A percentile compares a stretch with the other conserved stretches of the same genome.
These are phyloP conservation scores for Microtus pennsylvanicus DNA, from an alignment of 2,113 vertebrate genomes.

Conservation along the genomic window DNA sequence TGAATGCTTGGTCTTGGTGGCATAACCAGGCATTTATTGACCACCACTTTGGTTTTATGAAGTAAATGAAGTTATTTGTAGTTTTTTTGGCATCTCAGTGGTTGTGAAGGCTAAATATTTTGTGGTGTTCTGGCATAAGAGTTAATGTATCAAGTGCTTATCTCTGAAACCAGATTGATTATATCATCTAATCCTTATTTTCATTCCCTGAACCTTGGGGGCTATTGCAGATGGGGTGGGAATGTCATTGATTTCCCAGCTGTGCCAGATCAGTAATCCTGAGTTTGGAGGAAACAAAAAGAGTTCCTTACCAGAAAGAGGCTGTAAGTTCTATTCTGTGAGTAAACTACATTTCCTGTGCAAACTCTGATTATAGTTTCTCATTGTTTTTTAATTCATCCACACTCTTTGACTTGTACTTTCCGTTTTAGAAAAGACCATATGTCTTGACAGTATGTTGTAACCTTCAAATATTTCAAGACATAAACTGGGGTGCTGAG, in stretches of 20 bases:
- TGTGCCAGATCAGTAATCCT: constrained; percentile 13
- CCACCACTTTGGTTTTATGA: constrained; percentile 47
- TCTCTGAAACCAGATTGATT: constrained; percentile 28
- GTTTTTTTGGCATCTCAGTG: constrained; percentile 41
- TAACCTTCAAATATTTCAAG: constrained; percentile 39
- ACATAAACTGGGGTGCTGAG: background rate
- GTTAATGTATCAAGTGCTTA: constrained; percentile 16
- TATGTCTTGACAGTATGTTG: background rate
- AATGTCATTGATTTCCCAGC: constrained; percentile 20
- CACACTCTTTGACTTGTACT: background rate
- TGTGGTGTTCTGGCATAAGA: background rate
- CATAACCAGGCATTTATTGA: constrained; percentile 31
- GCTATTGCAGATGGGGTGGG: background rate
- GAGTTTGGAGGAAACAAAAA: constrained; percentile 9
- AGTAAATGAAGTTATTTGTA: constrained; percentile 19
- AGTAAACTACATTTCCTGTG: constrained; percentile 30
- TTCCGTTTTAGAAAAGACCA: constrained; percentile 46
- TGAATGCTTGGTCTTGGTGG: background rate
- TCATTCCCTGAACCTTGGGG: background rate
- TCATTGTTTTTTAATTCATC: constrained; percentile 24
- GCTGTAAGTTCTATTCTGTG: constrained; percentile 44
- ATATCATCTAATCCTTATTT: background rate
- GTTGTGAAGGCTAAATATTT: background rate
- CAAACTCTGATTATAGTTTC: background rate
- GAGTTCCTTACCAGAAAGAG: constrained; percentile 1